Conservation (phyloP, 2,888 invertebrate genomes). For the Leucania comma region DNA sequence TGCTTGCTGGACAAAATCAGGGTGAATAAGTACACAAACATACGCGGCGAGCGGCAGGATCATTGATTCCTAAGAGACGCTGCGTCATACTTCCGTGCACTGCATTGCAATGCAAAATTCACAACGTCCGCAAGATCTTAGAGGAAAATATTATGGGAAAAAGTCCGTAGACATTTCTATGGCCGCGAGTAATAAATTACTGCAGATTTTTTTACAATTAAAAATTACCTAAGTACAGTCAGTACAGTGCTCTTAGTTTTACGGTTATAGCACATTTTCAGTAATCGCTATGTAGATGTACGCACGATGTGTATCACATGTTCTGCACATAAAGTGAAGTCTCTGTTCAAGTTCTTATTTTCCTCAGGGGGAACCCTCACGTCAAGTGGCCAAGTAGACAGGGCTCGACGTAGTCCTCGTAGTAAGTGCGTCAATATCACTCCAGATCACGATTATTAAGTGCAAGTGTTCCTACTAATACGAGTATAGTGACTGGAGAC, state of each 20-base stretch:
- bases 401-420: constrained; percentile 23
- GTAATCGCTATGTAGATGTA: not conserved
- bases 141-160: constrained; percentile 33
- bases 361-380: constrained; percentile 18
- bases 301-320: not conserved
- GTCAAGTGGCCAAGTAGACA: constrained; percentile 36
- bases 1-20: constrained; percentile 65
- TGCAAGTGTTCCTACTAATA: constrained; percentile 14
- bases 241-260: not conserved
- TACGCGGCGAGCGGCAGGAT: constrained; percentile 66
- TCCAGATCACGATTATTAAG: constrained; percentile 23
- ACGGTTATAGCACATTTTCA: not conserved
- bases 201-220: not conserved
- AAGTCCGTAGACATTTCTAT: constrained; percentile 30
- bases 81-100: constrained; percentile 75
- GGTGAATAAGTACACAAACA: constrained; percentile 65
- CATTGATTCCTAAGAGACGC: constrained; percentile 76
- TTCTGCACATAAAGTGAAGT: constrained; percentile 2
- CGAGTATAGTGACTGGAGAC: not conserved
- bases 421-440: constrained; percentile 40
- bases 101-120: constrained; percentile 73
- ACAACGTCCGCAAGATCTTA: constrained; percentile 47
- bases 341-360: constrained; percentile 29
- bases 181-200: not conserved
- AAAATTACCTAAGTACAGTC: too few relatives aligned